These are phyloP conservation scores for Sympetrum striolatum DNA, from an alignment of 2,888 invertebrate species.

Conservation along the genomic window DNA sequence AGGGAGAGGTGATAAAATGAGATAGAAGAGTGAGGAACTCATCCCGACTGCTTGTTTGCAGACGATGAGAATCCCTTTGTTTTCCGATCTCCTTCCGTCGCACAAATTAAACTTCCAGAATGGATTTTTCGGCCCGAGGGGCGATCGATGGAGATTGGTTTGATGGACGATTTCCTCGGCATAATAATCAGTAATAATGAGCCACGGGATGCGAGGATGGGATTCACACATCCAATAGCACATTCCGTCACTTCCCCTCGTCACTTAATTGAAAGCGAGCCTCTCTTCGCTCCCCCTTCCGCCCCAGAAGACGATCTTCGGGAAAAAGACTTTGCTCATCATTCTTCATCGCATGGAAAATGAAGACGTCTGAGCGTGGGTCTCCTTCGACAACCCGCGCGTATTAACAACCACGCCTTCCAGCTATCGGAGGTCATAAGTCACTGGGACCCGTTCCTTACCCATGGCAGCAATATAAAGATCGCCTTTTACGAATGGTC, in stretches of 20 bases:
- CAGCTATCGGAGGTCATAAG: neutral
- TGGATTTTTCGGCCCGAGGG: conserved; percentile 9
- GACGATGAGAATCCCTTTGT: conserved; percentile 31
- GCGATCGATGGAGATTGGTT: neutral
- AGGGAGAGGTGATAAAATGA: neutral
- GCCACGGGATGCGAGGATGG: neutral
- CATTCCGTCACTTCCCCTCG: neutral
- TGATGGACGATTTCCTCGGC: conserved; percentile 28
- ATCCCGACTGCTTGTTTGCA: conserved; percentile 32
- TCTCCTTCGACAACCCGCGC: neutral
- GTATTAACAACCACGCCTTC: neutral
- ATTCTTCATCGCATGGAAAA: neutral
- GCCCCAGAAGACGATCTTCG: neutral
- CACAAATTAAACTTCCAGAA: conserved; percentile 25
- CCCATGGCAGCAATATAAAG: neutral
- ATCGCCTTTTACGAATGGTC: neutral
- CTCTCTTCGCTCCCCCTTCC: neutral
- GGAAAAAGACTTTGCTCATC: neutral
- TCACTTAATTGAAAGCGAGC: neutral
- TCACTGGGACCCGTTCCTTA: neutral
- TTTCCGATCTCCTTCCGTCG: conserved; percentile 17
- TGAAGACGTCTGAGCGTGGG: neutral
- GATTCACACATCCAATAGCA: neutral
- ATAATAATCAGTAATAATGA: conserved; percentile 39
- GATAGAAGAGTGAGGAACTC: neutral